Conservation (phyloP, 2,797 vertebrate species). For the Cuniculus paca region DNA sequence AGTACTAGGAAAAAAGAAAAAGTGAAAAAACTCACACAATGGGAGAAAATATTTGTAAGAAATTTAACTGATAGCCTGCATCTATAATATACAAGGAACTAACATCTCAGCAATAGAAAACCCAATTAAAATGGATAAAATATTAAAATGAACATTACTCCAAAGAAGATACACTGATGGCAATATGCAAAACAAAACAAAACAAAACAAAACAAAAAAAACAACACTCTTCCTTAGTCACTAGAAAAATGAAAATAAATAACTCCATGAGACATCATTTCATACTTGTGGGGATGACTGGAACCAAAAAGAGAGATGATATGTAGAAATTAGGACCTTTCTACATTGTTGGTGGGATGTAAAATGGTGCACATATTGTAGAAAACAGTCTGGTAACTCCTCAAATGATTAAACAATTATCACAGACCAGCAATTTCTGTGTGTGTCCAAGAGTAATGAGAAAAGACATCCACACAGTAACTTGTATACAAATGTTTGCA, state of each 20-base stretch:
- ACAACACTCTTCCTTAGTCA: background rate
- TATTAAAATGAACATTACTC: background rate
- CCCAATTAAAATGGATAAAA: slow-evolving; percentile 31
- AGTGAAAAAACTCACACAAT: background rate
- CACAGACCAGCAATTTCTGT: background rate
- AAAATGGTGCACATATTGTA: background rate
- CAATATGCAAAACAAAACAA: background rate
- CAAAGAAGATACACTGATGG: background rate
- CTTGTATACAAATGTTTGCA: background rate
- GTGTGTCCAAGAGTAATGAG: slow-evolving; percentile 17
- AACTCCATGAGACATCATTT: background rate
- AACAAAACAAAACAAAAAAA: background rate
- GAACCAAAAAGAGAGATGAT: background rate
- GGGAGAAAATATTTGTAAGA: slow-evolving; percentile 18
- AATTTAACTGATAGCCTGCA: background rate
- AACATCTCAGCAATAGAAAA: background rate
- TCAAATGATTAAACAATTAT: background rate
- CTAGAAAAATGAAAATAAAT: background rate
- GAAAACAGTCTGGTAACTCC: background rate
- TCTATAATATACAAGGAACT: background rate
- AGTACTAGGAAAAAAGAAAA: background rate
- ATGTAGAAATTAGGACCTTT: background rate
- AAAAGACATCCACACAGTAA: background rate
- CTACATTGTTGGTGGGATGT: background rate
- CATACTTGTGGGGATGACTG: background rate